Conservation (phyloP, 2,888 invertebrate species). For the Eubasilissa splendida region DNA sequence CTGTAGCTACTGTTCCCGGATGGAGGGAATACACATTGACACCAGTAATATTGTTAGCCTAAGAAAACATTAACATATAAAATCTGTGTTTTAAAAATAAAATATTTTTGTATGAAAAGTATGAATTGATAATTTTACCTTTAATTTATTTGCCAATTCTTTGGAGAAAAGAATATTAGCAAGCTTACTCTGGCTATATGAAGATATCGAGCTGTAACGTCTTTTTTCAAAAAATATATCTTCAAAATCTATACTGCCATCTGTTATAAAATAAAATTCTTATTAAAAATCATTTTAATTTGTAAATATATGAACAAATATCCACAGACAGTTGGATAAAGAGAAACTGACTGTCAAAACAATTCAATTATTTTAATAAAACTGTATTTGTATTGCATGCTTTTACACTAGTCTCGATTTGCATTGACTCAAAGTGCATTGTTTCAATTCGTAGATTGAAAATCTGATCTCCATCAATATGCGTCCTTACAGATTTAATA, state of each 20-base stretch:
- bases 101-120: conserved; percentile 2
- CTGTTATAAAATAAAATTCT: conserved; percentile 61
- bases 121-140: conserved; percentile 61
- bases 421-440: too few relatives aligned
- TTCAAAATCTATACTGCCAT: conserved; percentile 67
- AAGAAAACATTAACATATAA: conserved; percentile 15
- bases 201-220: conserved; percentile 67
- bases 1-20: conserved; percentile 84
- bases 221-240: conserved; percentile 72
- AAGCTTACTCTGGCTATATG: conserved; percentile 64
- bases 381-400: too few relatives aligned
- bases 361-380: too few relatives aligned
- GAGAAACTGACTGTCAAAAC: too few relatives aligned
- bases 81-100: not conserved
- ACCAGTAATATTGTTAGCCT: conserved; percentile 62
- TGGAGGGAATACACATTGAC: conserved; percentile 77
- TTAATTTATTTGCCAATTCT: conserved; percentile 62
- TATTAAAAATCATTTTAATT: not conserved
- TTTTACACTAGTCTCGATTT: too few relatives aligned
- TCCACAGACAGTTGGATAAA: too few relatives aligned
- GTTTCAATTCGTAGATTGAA: too few relatives aligned
- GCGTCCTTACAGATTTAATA: too few relatives aligned
- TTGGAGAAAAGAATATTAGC: conserved; percentile 64
- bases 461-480: too few relatives aligned
- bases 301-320: too few relatives aligned